Evolutionary conservation across 1,140 invertebrate species (phyloP), one percentile per base, ranked within the genome.

Genomic region (Aphelenchoides avenae): DNA sequence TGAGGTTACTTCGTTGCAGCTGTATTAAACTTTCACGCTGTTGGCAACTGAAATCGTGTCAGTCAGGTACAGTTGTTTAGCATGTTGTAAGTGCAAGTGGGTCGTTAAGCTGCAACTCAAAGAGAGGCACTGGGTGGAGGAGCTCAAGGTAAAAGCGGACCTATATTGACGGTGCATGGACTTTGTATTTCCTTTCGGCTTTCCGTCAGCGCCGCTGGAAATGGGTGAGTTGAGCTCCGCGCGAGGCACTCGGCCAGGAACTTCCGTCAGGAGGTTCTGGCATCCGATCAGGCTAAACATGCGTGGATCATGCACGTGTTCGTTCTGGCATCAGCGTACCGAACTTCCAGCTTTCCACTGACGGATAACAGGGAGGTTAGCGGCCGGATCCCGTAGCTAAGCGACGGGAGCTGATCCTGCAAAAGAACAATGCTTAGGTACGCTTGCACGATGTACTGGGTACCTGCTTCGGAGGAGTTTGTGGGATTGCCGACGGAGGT

Each of bases 271-370:
- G 27, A 62, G 30, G 15, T 62, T 61, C 26, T 37, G 22, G 15
- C 60, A 62, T 7, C 60, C 60, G 27, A 58, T 65, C 36, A 62
- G 40, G 36, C 60, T 62, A 15, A 55, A 57, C 29, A 37, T 9
- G 30, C 37, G 5, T 6, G 31, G 22, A 24, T 15, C n/a, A 6
- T 6, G 1, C 20, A 5, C 42, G 7, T 26, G 31, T 22, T 5
- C 15, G 15, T 46, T 4, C 9, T 11, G 11, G 31, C 37, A 64
- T 30, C 53, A 57, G 24, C 11, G 11, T 13, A 54, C 37, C 15
- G 20, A 66, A 63, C 48, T 61, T 70, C 71, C 18, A 73, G 46
- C 24, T 62, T 61, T 13, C 71, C 71, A 57, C 69, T 73, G 31
- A 73, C 73, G 18, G 73, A 60, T 24, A 73, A 50, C 18, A 71